phyloP scores from a whole-genome alignment of 1,140 invertebrate genomes.

The Musca vetustissima region DNA sequence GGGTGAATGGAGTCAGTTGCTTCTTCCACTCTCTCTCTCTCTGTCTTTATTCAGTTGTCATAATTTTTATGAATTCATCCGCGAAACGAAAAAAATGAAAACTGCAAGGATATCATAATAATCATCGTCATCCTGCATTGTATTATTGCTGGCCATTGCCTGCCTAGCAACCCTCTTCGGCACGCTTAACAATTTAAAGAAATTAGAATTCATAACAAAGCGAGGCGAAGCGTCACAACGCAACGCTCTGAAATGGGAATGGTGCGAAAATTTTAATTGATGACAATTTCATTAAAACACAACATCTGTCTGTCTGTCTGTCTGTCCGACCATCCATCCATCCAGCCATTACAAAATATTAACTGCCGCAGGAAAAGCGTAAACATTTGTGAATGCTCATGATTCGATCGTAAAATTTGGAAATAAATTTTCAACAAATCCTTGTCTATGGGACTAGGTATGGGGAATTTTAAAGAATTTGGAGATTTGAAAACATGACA shows the following conservation, averaged over 20 bases:
- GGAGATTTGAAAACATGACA: conserved; percentile 17
- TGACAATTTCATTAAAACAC: conserved; percentile 27
- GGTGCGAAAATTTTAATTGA: conserved; percentile 27
- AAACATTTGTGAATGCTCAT: conserved; percentile 20
- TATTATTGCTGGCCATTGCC: background rate
- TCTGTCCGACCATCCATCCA: too few relatives aligned
- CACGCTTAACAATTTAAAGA: conserved; percentile 21
- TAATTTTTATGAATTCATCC: conserved; percentile 21
- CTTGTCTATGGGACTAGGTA: background rate
- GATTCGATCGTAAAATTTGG: conserved; percentile 6
- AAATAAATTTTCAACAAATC: background rate
- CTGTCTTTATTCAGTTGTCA: background rate
- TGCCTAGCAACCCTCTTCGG: background rate
- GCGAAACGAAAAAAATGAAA: background rate
- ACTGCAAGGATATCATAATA: background rate
- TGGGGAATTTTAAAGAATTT: background rate
- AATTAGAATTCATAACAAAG: conserved; percentile 1
- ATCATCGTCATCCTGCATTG: background rate
- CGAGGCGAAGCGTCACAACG: too few relatives aligned
- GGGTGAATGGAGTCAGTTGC: too few relatives aligned
- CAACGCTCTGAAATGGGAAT: conserved; percentile 12
- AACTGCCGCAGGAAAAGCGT: background rate
- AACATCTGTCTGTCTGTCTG: too few relatives aligned
- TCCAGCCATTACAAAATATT: background rate
- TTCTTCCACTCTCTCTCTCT: too few relatives aligned